A percentile compares a stretch with the other conserved stretches of the same genome.
These are phyloP conservation scores for Exephanes ischioxanthus DNA, from an alignment of 2,888 invertebrate species.

Conservation along the genomic window DNA sequence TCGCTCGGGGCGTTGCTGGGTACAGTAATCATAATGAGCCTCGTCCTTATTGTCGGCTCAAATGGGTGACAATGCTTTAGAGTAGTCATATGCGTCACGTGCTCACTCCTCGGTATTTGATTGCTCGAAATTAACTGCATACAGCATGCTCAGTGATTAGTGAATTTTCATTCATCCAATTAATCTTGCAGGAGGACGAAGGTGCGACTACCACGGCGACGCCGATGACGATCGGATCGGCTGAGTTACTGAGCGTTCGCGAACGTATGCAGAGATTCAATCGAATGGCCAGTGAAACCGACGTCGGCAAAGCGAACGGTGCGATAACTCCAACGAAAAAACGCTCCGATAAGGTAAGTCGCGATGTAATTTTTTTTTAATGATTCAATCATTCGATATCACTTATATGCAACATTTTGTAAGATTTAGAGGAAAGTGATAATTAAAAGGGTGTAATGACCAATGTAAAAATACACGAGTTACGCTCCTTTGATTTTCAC, in stretches of 20 bases:
- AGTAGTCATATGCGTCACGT: constrained; percentile 4
- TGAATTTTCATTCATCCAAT: constrained; percentile 23
- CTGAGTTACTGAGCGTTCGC: constrained; percentile 92
- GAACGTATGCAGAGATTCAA: constrained; percentile 97
- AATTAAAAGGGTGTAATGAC: too few species aligned
- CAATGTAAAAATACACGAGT: too few species aligned
- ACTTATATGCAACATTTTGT: not conserved
- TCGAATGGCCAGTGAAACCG: constrained; percentile 93
- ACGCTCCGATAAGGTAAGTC: constrained; percentile 88
- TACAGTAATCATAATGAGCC: constrained; percentile 30
- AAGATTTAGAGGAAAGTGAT: too few species aligned
- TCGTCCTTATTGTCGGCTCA: constrained; percentile 22
- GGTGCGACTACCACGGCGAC: constrained; percentile 61
- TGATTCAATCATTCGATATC: not conserved
- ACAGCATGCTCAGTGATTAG: not conserved
- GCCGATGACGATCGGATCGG: constrained; percentile 76
- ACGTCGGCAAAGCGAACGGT: constrained; percentile 82
- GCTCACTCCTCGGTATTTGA: constrained; percentile 3
- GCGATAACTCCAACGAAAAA: constrained; percentile 84
- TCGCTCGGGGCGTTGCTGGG: constrained; percentile 21
- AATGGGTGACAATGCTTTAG: constrained; percentile 36
- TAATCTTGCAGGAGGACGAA: constrained; percentile 81
- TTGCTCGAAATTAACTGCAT: not conserved
- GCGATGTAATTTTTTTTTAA: not conserved
- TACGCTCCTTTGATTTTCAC: too few species aligned